Evolutionary conservation across 2,113 vertebrate species (phyloP), one percentile per base, ranked within the genome.

Genomic region (Nerophis lumbriciformis): DNA sequence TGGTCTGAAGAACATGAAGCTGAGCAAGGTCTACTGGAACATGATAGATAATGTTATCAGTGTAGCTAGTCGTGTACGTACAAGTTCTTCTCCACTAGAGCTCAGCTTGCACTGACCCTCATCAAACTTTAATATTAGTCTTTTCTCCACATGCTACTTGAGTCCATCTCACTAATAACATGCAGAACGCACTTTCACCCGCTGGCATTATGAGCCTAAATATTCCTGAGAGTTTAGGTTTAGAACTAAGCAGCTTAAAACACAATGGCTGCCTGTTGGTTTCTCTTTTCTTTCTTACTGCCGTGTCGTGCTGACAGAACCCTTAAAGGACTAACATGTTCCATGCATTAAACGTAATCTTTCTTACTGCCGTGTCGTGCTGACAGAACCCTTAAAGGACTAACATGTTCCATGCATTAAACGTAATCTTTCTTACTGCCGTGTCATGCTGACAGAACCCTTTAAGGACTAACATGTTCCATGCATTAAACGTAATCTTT

Each of bases 111-210:
- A 68, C 47, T 11, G 35, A 56, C 42, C 65, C 84, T 88, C 88
- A 90, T 91, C 72, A 87, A 87, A 73, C 80, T 87, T 90, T 91
- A 88, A 92, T 90, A 83, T 69, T 64, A 39, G 48, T 48, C 14
- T 68, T 77, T 77, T 84, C 83, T 83, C 68, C 68, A 50, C 64
- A 44, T 69, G 28, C 76, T 80, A 80, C 88, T 85, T 76, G 84
- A 77, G 79, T 48, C 53, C 73, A 57, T 60, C 60, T 42, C 19
- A 47, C 61, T 61, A 38, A 44, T 42, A 66, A 68, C 69, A 60
- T 59, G 76, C 57, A 64, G 45, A 60, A 55, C 35, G 37, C 61
- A 54, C 61, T 78, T 80, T 73, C 66, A 56, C 62, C 73, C 67
- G 16, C 66, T 53, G 67, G 61, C 61, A 67, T 88, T 85, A 84